Evolutionary conservation across 2,797 vertebrate genomes (phyloP).

Genomic region (Nannoperca obscura): DNA sequence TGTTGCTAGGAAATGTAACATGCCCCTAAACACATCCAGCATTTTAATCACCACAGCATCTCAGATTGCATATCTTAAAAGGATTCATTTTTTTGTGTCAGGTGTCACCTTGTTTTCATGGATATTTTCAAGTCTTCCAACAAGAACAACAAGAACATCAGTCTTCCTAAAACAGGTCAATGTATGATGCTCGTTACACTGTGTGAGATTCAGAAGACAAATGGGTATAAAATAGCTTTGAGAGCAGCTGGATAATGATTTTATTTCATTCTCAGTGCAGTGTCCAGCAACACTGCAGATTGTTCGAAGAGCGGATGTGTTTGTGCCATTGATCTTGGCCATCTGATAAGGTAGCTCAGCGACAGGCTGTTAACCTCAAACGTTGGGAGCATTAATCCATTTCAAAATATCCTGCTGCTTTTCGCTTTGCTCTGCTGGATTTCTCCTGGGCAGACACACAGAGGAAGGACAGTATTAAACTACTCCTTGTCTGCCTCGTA

Average conservation of each 20-base stretch:
- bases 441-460: constrained; percentile 47
- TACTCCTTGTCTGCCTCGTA: constrained; percentile 1
- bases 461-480: constrained; percentile 23
- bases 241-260: constrained; percentile 70
- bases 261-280: constrained; percentile 65
- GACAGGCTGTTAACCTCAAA: constrained; percentile 85
- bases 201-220: constrained; percentile 54
- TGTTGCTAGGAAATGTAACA: neutral
- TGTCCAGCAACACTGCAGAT: constrained; percentile 63
- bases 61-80: neutral
- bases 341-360: constrained; percentile 80
- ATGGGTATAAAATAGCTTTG: constrained; percentile 49
- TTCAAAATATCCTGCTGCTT: constrained; percentile 70
- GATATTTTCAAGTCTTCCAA: constrained; percentile 18
- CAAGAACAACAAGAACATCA: constrained; percentile 15
- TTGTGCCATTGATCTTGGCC: constrained; percentile 80
- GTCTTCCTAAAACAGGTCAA: constrained; percentile 58
- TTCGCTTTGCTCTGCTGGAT: constrained; percentile 57
- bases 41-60: neutral
- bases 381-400: constrained; percentile 79
- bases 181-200: constrained; percentile 46
- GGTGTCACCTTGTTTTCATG: constrained; percentile 19
- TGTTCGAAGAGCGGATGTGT: constrained; percentile 68
- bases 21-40: neutral
- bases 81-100: neutral